Evolutionary conservation across 2,113 vertebrate genomes (phyloP).

Genomic region (Microcebus griseorufus): DNA sequence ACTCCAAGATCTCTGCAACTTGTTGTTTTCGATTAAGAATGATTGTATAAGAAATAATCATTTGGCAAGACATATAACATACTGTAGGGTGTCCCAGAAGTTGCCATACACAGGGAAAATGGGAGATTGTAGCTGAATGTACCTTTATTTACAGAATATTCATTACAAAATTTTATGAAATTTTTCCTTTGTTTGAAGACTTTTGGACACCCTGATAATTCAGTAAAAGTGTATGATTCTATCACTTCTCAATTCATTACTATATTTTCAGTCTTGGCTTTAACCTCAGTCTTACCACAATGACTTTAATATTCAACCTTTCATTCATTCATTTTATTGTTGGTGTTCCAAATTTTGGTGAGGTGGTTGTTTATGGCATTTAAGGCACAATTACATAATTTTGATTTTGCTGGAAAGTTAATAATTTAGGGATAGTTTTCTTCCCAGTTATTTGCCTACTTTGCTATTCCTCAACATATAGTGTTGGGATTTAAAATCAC

Average conservation of each 20-base stretch:
- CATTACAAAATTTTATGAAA: too few species aligned
- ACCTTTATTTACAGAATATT: too few species aligned
- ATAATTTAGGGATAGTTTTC: neutral
- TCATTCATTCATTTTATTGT: neutral
- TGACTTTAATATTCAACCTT: slow-evolving; percentile 53
- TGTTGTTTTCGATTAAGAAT: neutral
- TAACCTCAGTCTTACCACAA: neutral
- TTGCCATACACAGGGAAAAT: too few species aligned
- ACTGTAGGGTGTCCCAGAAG: neutral
- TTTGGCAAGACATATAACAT: neutral
- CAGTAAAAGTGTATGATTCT: slow-evolving; percentile 2
- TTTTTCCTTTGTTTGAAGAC: too few species aligned
- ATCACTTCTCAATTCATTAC: neutral
- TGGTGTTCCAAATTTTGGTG: neutral
- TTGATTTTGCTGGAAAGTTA: slow-evolving; percentile 1
- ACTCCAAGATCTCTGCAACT: neutral
- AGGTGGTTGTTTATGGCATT: neutral
- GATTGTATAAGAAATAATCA: neutral
- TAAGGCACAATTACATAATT: neutral
- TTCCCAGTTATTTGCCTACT: neutral
- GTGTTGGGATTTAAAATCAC: slow-evolving; percentile 15
- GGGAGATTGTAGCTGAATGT: too few species aligned
- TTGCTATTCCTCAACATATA: neutral
- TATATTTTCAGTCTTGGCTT: slow-evolving; percentile 34
- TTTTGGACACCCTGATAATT: neutral